Evolutionary conservation across 2,888 invertebrate species (phyloP), one percentile per base, ranked within the genome.

Genomic region (Chalcosyrphus nemorum): DNA sequence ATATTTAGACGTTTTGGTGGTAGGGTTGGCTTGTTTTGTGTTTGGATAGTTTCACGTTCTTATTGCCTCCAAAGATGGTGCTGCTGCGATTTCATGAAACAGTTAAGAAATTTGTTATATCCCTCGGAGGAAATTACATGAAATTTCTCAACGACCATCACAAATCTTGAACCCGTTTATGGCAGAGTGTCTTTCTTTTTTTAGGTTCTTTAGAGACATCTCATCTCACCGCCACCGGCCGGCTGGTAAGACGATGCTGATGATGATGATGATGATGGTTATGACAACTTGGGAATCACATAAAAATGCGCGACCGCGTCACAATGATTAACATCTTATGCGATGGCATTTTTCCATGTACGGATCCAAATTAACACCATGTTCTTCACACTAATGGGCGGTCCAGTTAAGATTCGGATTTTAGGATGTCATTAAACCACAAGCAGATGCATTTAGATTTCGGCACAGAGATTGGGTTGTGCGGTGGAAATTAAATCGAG

Each of bases 321-420:
- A 74, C 45, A 71, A 80, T 80, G 84, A 84, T 84, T 65, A 84
- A 57, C 74, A 80, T 84, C 84, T 77, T 50, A 68, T 47, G 57
- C 56, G 80, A 80, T 70, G 74, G 74, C 74, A 80, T 80, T 84
- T 78, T 68, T 80, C 38, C 84, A 70, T 84, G 84, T 84, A 80
- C 84, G 57, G 52, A 70, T 84, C 43, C 84, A 84, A 84, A 84
- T 84, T 84, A 84, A 84, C 84, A 84, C 84, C 80, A 84, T 84
- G 84, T 84, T 84, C 65, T 84, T 84, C 84, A 84, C 84, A 84
- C 84, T 84, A 84, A 84, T 84, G 80, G 84, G 78, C 80, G 80
- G 74, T 82, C 82, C 82, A 82, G 82, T 82, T 82, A 71, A 78
- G 78, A 68, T 84, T 84, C 63, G 45, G 63, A 54, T 74, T 80